These are phyloP conservation scores for Eucidaris tribuloides DNA, from an alignment of 35 echinoderm and acorn worm species.

Conservation along the genomic window DNA sequence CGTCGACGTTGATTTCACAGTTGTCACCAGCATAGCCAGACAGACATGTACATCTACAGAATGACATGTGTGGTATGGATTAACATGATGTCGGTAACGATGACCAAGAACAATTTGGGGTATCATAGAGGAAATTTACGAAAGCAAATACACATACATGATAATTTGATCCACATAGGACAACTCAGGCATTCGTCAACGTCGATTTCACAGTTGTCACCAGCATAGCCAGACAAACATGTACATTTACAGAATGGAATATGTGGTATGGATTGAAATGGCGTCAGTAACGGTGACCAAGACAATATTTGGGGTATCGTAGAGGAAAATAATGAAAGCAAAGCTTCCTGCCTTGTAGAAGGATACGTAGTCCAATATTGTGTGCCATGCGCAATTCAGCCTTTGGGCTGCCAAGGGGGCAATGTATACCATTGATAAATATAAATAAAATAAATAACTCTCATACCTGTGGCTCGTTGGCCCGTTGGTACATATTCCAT, in stretches of 20 bases:
- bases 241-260: background rate
- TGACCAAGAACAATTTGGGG: slow-evolving; percentile 22
- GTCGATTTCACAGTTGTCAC: slow-evolving; percentile 21
- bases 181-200: slow-evolving; percentile 47
- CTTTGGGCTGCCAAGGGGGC: no score
- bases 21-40: slow-evolving; percentile 21
- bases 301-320: no score
- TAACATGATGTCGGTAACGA: slow-evolving; percentile 4
- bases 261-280: no score
- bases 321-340: background rate
- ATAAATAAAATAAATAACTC: no score
- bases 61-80: slow-evolving; percentile 36
- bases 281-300: no score
- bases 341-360: background rate
- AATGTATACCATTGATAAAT: no score
- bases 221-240: background rate
- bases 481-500: background rate
- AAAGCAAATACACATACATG: no score
- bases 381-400: no score
- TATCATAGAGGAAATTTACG: slow-evolving; percentile 40
- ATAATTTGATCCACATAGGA: slow-evolving; percentile 47
- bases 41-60: slow-evolving; percentile 16
- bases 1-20: slow-evolving; percentile 50
- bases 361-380: no score
- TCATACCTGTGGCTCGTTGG: background rate